Conservation (phyloP, 2,113 vertebrate genomes). For the Antechinus flavipes region DNA sequence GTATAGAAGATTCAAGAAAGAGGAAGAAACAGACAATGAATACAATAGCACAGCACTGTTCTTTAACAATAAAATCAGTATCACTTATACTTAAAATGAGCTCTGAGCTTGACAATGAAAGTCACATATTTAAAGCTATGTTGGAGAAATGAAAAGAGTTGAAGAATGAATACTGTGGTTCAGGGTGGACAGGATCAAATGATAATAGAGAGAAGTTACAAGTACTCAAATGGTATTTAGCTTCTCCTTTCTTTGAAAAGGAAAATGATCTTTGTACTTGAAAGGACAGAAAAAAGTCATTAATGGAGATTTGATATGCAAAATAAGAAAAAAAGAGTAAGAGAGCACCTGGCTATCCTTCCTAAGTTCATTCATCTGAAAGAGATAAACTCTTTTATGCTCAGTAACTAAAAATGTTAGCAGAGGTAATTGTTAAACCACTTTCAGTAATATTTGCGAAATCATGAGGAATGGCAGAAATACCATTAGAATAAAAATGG, state of each 20-base stretch:
- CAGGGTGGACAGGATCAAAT: neutral
- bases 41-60: neutral
- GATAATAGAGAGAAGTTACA: neutral
- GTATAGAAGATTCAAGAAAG: neutral
- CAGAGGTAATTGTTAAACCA: neutral
- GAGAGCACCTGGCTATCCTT: neutral
- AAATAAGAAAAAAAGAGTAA: neutral
- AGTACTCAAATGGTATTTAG: neutral
- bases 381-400: neutral
- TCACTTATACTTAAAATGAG: neutral
- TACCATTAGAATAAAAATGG: neutral
- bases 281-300: neutral
- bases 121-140: neutral
- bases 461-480: neutral
- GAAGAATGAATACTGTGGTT: neutral
- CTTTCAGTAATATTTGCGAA: neutral
- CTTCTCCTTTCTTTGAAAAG: neutral
- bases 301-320: neutral
- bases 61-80: neutral
- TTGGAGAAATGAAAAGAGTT: neutral
- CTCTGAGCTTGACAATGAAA: neutral
- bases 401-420: neutral
- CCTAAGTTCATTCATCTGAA: neutral
- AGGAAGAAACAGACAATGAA: neutral
- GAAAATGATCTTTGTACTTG: neutral